Base-by-base conservation (phyloP, 2,888 invertebrate genomes). In the Dynastes tityus region DNA sequence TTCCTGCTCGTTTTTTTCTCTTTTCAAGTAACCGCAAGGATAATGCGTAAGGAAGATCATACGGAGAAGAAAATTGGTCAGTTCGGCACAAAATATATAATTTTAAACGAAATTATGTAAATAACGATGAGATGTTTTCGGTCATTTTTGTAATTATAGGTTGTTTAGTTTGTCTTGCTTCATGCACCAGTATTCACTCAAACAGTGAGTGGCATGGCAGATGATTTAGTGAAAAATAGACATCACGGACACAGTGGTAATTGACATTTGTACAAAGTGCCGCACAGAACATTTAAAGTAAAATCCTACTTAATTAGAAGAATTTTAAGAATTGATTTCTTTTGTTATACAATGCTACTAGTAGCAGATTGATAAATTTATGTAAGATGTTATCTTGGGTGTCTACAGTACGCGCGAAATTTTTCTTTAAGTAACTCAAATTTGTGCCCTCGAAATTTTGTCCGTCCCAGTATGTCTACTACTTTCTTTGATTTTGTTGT, bases 71-170 rank as follows among this genome's bases (percentile, higher is more conserved):
- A 78, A 78, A 78, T 78, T 78, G 78, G 64, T 49, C 37, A 73
- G 63, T 51, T 65, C 63, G 64, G 51, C 40, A 45, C 61, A 64
- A 73, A 73, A 73, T 64, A n/a, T 78, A 64, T 78, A 78, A 78
- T 78, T 78, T 78, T 64, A 51, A 78, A 73, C 64, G 32, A 64
- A 63, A 78, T 78, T 78, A 78, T 78, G 78, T 78, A 78, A 78
- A 78, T 78, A 71, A 71, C 71, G 65, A 67, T 27, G 67, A 71
- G 27, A 49, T 51, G 37, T 78, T 78, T 68, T 78, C 64, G 70
- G 78, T 71, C 63, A 78, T 78, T 77, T 77, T 61, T 68, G 61
- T 71, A 77, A 73, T 74, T 61, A 61, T 61, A 45, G 58, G 73
- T 74, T 74, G 73, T 61, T 74, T 27, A 45, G 61, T 61, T 45